Percentiles rank a stretch among this genome's conserved stretches.
Evolutionary conservation across 2,888 invertebrate genomes (phyloP).

Genomic region (Sceliomorpha sp.): DNA sequence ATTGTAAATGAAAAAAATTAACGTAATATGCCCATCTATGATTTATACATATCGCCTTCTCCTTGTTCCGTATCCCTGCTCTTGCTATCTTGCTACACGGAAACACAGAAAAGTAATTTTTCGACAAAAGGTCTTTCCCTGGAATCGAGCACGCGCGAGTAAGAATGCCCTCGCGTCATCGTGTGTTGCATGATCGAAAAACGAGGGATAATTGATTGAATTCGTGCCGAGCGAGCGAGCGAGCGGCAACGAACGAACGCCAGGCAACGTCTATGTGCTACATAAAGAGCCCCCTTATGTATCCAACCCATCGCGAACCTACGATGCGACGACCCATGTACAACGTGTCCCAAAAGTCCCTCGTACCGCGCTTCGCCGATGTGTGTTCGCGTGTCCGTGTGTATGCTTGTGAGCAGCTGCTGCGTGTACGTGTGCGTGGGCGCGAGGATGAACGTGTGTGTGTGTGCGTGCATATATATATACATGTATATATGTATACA

Average conservation of each 20-base stretch:
- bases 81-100: too few relatives aligned
- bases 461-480: conserved; percentile 3
- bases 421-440: conserved; percentile 14
- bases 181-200: conserved; percentile 73
- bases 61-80: too few relatives aligned
- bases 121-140: too few relatives aligned
- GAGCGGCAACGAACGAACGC: conserved; percentile 73
- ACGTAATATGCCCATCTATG: too few relatives aligned
- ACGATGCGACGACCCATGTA: conserved; percentile 52
- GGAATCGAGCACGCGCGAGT: conserved; percentile 58
- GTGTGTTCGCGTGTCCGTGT: conserved; percentile 60
- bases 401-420: conserved; percentile 24
- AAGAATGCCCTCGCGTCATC: conserved; percentile 37
- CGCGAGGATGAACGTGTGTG: too few relatives aligned
- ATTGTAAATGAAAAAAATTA: too few relatives aligned
- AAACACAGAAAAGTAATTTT: too few relatives aligned
- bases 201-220: conserved; percentile 79
- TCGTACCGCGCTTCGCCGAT: conserved; percentile 65
- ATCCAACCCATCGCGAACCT: conserved; percentile 75
- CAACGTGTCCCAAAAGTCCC: conserved; percentile 57
- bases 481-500: conserved; percentile 2
- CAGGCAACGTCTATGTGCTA: conserved; percentile 77
- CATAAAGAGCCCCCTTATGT: conserved; percentile 78
- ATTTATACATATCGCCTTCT: too few relatives aligned
- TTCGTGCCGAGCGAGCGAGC: conserved; percentile 77